phyloP scores from a whole-genome alignment of 2,113 vertebrate genomes.

The Noctilio leporinus region DNA sequence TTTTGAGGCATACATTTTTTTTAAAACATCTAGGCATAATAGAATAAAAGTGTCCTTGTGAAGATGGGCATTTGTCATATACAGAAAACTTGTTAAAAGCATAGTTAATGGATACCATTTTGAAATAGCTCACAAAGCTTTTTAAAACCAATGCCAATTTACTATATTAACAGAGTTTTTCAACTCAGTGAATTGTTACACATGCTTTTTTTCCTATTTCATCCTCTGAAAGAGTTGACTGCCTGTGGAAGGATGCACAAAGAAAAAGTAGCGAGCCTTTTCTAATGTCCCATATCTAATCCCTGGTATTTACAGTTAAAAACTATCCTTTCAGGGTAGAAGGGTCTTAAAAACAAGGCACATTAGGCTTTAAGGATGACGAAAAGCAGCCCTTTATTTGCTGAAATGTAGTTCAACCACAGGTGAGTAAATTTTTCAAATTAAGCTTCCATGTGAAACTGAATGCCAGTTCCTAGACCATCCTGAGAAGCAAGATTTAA shows the following conservation, averaged over 20 bases:
- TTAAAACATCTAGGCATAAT: constrained; percentile 67
- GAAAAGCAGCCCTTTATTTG: not conserved
- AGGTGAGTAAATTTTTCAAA: constrained; percentile 22
- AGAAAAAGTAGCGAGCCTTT: not conserved
- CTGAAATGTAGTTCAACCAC: constrained; percentile 21
- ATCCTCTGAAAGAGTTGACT: constrained; percentile 59
- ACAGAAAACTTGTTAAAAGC: constrained; percentile 69
- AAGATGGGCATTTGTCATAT: constrained; percentile 64
- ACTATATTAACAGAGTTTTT: constrained; percentile 57
- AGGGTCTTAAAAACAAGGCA: constrained; percentile 35
- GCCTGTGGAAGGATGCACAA: constrained; percentile 59
- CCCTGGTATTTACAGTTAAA: constrained; percentile 20
- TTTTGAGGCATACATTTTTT: constrained; percentile 65
- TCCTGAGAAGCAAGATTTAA: not conserved
- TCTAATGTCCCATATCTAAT: not conserved
- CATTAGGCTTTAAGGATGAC: constrained; percentile 30
- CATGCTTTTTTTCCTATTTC: constrained; percentile 47
- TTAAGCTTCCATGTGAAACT: not conserved
- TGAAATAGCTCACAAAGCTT: constrained; percentile 64
- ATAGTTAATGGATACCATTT: constrained; percentile 67
- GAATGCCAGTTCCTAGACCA: not conserved
- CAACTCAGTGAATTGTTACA: constrained; percentile 58
- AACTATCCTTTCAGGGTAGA: not conserved
- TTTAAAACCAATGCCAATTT: constrained; percentile 71
- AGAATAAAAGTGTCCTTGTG: constrained; percentile 68